phyloP scores from a whole-genome alignment of 1,140 invertebrate genomes.

The Lutraria rhynchaena region DNA sequence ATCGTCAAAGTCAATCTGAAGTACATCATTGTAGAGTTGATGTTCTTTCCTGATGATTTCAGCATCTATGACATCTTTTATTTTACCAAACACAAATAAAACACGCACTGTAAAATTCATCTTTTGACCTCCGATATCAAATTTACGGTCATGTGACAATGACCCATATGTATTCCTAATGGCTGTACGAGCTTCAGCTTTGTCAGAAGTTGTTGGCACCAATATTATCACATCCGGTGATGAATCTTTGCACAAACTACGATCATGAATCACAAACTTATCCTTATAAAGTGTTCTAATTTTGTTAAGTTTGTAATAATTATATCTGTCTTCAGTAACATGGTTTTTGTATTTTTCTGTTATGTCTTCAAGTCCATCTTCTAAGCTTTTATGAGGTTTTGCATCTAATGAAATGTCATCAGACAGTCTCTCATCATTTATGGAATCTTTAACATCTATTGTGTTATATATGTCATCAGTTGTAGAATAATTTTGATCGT shows the following conservation, averaged over 20 bases:
- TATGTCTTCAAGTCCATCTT: too few species aligned
- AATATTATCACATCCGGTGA: neutral
- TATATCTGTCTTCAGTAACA: too few species aligned
- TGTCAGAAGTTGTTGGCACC: neutral
- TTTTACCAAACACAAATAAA: conserved; percentile 1
- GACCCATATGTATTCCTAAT: neutral
- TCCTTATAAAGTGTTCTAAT: neutral
- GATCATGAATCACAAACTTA: neutral
- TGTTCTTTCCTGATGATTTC: neutral
- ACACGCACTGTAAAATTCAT: neutral
- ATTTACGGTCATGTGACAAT: conserved; percentile 3
- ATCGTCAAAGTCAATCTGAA: conserved; percentile 25
- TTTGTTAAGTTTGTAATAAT: too few species aligned
- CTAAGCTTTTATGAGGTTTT: too few species aligned
- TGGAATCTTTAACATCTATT: too few species aligned
- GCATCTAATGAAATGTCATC: too few species aligned
- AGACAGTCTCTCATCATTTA: too few species aligned
- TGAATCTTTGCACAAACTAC: neutral
- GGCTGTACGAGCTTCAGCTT: neutral
- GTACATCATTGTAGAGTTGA: neutral
- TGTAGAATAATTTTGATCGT: too few species aligned
- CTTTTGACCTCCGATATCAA: neutral
- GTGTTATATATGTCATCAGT: too few species aligned
- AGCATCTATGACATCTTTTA: neutral
- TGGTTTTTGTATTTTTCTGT: too few species aligned